Conservation (phyloP, 2,888 invertebrate genomes). For the Sthenelais limicola region DNA sequence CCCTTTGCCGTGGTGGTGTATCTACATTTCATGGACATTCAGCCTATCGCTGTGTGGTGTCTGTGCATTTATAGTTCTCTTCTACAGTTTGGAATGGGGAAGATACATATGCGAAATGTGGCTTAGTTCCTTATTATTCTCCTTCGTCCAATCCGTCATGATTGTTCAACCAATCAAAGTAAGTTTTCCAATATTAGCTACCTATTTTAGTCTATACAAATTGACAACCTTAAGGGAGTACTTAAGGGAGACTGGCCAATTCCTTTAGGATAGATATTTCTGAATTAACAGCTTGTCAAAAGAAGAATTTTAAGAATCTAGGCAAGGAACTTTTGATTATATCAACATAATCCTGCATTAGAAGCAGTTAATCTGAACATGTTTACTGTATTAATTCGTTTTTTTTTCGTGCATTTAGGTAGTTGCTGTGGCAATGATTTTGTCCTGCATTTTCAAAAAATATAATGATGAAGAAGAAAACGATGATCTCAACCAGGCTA, state of each 20-base stretch:
- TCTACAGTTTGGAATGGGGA: conserved; percentile 73
- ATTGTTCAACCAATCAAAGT: conserved; percentile 65
- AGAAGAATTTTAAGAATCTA: too few species aligned
- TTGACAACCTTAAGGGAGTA: too few species aligned
- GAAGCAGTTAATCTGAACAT: conserved; percentile 4
- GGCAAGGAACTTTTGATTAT: too few species aligned
- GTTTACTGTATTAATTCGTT: background rate
- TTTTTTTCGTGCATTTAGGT: conserved; percentile 44
- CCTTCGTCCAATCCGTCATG: conserved; percentile 59
- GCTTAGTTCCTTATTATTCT: conserved; percentile 67
- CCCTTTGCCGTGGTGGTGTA: conserved; percentile 46
- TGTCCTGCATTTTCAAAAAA: conserved; percentile 50
- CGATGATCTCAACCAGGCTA: conserved; percentile 8
- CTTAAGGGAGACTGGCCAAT: too few species aligned
- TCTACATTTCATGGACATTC: conserved; percentile 46
- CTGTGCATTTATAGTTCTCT: conserved; percentile 70
- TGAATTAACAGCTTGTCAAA: too few species aligned
- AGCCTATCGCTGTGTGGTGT: conserved; percentile 56
- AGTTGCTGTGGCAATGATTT: conserved; percentile 48
- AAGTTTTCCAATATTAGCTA: too few species aligned
- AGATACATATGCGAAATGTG: conserved; percentile 72
- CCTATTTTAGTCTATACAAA: too few species aligned
- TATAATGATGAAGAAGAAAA: conserved; percentile 48
- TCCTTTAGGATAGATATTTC: too few species aligned
- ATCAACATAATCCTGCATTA: too few species aligned